Evolutionary conservation across 2,888 invertebrate genomes (phyloP), one percentile per base, ranked within the genome.

Genomic region (Archips crataeganus): DNA sequence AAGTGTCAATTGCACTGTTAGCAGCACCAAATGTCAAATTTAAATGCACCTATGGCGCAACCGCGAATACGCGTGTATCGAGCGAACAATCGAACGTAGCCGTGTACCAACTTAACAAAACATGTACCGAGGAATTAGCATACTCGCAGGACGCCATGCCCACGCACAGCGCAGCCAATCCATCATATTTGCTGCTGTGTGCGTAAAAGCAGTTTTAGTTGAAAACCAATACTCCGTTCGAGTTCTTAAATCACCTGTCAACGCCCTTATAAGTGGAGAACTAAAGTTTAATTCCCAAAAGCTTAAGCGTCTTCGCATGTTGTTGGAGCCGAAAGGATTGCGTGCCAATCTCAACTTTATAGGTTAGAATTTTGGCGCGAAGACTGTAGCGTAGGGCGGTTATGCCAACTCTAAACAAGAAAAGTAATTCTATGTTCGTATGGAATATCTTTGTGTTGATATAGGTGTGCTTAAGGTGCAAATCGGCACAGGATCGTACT

Each of bases 141-240:
- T 93, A 93, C 93, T 87, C 80, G 92, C 87, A 85, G 86, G 89
- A 89, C 89, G 81, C 86, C 85, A 80, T 85, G 87, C 93, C 93
- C 90, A 92, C 93, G 92, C 92, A 82, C 80, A 79, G 79, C 75
- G 81, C 85, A 79, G 82, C 84, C 88, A 87, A 93, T 93, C 91
- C 91, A 89, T 93, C 93, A 93, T 93, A 91, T 86, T 82, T 82
- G 82, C 85, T 84, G 84, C 82, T 84, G 87, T 86, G 87, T 87
- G 85, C 82, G 86, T 87, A 80, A 77, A 77, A 81, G 80, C 82
- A 80, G 82, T 85, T 86, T 83, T 84, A 82, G 79, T 79, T 76
- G 75, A 79, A 73, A 78, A 81, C 85, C 81, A 82, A 83, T 80
- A 79, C 70, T 60, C 65, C 57, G 57, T 49, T 68, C 68, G 49